Conservation (phyloP, 2,888 invertebrate genomes). For the Calameuta idolon region DNA sequence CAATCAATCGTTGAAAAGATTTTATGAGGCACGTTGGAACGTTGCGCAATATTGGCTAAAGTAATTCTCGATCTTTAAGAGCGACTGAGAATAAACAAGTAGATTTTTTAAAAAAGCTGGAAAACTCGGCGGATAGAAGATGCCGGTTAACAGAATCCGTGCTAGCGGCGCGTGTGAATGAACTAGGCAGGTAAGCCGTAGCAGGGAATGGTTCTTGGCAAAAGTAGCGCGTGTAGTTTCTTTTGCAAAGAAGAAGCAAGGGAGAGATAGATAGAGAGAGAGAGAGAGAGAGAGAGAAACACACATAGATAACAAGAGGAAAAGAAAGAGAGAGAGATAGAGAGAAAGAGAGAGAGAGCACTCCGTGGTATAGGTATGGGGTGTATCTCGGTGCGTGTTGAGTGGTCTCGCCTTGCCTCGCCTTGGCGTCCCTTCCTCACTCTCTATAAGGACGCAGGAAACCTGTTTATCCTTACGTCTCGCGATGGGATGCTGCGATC, state of each 20-base stretch:
- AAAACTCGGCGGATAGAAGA: background rate
- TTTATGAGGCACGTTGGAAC: background rate
- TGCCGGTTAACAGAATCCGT: conserved; percentile 6
- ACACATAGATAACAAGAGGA: conserved; percentile 14
- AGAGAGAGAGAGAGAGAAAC: conserved; percentile 13
- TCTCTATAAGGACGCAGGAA: conserved; percentile 50
- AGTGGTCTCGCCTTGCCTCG: conserved; percentile 41
- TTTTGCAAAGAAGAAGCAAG: conserved; percentile 13
- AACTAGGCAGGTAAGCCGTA: conserved; percentile 10
- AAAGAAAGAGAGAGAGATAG: conserved; percentile 9
- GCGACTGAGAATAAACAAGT: background rate
- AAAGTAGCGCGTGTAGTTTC: conserved; percentile 35
- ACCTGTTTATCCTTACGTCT: conserved; percentile 55
- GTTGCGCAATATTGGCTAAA: background rate
- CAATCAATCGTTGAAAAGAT: too few relatives aligned
- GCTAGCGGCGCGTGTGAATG: conserved; percentile 4
- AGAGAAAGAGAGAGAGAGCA: conserved; percentile 1
- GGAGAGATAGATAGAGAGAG: conserved; percentile 9
- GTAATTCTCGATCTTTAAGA: background rate
- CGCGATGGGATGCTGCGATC: conserved; percentile 49
- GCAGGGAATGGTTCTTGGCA: conserved; percentile 27
- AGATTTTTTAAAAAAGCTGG: background rate
- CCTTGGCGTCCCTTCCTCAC: conserved; percentile 31
- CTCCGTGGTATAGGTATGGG: conserved; percentile 1
- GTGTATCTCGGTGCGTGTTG: conserved; percentile 38